Evolutionary conservation across 1,140 invertebrate species (phyloP).

Genomic region (Pteromalus puparum): DNA sequence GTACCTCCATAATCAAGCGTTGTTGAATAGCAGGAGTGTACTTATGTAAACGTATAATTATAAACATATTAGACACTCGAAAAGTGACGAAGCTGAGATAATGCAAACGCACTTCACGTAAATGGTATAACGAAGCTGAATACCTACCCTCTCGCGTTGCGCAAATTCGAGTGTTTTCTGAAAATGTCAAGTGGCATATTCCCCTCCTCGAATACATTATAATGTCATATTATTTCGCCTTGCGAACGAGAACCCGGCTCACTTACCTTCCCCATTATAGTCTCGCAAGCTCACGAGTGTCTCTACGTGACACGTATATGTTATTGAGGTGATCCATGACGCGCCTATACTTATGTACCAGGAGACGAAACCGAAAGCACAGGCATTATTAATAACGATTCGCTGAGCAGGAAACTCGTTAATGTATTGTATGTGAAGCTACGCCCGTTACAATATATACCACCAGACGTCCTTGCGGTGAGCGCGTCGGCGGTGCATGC

Average conservation of each 20-base stretch:
- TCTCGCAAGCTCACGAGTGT: neutral
- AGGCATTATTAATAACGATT: neutral
- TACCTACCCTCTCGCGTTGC: neutral
- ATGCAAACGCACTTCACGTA: no score
- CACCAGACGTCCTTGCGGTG: neutral
- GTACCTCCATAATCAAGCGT: no score
- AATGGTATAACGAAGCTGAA: neutral
- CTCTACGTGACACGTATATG: neutral
- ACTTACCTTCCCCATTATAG: neutral
- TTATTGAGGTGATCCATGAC: neutral
- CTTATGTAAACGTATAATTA: no score
- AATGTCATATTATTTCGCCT: neutral
- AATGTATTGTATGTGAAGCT: neutral
- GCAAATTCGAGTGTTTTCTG: constrained; percentile 65
- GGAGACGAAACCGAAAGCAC: neutral
- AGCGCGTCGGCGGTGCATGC: no score
- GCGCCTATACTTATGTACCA: neutral
- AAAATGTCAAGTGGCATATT: neutral
- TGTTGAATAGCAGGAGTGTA: no score
- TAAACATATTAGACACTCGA: no score
- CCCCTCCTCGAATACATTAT: neutral
- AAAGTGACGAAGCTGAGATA: no score
- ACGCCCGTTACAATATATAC: no score
- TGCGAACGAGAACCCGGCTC: neutral
- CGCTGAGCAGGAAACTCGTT: neutral